Evolutionary conservation across 2,113 vertebrate species (phyloP).

Genomic region (Abramis brama): DNA sequence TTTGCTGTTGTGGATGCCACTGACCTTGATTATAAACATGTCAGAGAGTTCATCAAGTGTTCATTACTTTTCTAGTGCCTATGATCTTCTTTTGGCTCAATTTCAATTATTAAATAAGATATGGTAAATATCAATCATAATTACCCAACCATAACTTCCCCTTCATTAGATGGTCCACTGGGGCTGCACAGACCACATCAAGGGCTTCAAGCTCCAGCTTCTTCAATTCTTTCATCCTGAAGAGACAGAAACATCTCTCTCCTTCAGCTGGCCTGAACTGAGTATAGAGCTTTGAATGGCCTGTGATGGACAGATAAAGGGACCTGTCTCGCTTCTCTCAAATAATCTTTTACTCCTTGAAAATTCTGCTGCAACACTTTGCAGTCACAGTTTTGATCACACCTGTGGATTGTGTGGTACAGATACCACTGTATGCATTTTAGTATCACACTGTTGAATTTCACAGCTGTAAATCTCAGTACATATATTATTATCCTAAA

Average conservation of each 20-base stretch:
- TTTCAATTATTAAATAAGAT: neutral
- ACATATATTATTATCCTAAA: no score
- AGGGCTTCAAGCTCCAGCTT: slow-evolving; percentile 20
- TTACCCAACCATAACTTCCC: neutral
- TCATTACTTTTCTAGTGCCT: neutral
- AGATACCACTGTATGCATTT: neutral
- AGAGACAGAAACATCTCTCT: slow-evolving; percentile 41
- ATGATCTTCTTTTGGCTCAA: neutral
- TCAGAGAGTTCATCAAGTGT: neutral
- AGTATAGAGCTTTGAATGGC: slow-evolving; percentile 33
- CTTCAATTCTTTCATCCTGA: slow-evolving; percentile 47
- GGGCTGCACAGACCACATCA: slow-evolving; percentile 46
- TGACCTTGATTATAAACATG: neutral
- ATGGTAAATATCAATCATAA: neutral
- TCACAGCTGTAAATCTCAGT: neutral
- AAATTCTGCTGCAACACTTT: neutral
- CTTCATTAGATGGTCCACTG: slow-evolving; percentile 28
- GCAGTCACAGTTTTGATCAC: neutral
- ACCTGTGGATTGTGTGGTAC: neutral
- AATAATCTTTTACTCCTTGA: slow-evolving; percentile 6
- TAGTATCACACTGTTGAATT: neutral
- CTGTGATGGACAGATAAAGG: slow-evolving; percentile 35
- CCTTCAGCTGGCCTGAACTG: slow-evolving; percentile 19
- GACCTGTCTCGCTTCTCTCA: neutral
- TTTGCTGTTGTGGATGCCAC: slow-evolving; percentile 11